These are phyloP conservation scores for Philotrypesis tridentata DNA, from an alignment of 1,140 invertebrate genomes.

Conservation along the genomic window DNA sequence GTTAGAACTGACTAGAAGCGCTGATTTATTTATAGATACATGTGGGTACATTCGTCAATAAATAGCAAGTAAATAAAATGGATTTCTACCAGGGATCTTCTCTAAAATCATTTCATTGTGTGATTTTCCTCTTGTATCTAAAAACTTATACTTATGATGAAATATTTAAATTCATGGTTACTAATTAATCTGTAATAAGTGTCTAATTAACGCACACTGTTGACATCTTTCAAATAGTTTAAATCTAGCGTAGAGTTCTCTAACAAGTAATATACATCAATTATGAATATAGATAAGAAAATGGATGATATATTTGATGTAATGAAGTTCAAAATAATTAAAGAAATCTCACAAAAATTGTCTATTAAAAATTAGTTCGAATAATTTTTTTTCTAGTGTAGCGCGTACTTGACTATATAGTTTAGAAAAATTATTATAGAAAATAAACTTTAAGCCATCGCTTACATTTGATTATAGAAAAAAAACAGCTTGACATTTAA, in stretches of 20 bases:
- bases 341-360: too few species aligned
- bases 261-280: neutral
- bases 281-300: neutral
- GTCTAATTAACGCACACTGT: neutral
- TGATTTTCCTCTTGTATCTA: neutral
- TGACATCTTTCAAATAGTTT: neutral
- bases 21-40: too few species aligned
- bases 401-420: neutral
- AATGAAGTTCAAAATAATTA: neutral
- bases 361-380: neutral
- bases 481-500: neutral
- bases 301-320: neutral
- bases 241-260: neutral
- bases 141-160: neutral
- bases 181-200: neutral
- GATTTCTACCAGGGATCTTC: too few species aligned
- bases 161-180: neutral
- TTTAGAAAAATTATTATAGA: neutral
- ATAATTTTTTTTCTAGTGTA: neutral
- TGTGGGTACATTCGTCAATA: too few species aligned
- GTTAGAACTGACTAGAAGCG: too few species aligned
- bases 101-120: neutral
- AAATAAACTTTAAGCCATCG: neutral
- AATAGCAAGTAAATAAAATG: too few species aligned
- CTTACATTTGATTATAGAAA: neutral